These are phyloP conservation scores for Hemicordylus capensis DNA, from an alignment of 2,113 vertebrate genomes.

Conservation along the genomic window DNA sequence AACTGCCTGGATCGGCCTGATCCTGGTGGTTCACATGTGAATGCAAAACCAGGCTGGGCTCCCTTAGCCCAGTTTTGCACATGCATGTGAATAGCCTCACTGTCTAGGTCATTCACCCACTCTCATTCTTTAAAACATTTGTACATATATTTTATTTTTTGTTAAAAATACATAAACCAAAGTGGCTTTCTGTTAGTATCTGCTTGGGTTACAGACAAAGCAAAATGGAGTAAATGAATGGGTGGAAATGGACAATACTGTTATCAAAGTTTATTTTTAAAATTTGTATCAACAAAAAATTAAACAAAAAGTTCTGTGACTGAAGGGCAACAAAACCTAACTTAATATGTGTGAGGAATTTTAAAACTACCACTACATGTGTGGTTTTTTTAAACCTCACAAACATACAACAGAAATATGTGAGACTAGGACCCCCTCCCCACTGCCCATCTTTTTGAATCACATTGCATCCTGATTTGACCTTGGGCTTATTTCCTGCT, in stretches of 20 bases:
- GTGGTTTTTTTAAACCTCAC: neutral
- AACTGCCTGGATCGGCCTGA: too few relatives aligned
- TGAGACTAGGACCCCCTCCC: neutral
- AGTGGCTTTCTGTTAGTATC: neutral
- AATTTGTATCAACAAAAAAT: neutral
- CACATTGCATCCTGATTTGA: slow-evolving; percentile 4
- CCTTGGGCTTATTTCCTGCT: slow-evolving; percentile 30
- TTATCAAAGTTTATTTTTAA: neutral
- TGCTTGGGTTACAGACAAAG: neutral
- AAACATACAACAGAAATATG: neutral
- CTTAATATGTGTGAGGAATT: too few relatives aligned
- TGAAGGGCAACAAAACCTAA: neutral
- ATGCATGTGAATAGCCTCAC: too few relatives aligned
- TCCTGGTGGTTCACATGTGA: too few relatives aligned
- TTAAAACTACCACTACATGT: neutral
- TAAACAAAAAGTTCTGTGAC: neutral
- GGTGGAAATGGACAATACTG: too few relatives aligned
- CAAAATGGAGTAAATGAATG: neutral
- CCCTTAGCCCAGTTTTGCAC: too few relatives aligned
- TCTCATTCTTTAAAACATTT: neutral
- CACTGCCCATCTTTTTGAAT: neutral
- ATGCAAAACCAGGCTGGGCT: too few relatives aligned
- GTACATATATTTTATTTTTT: neutral
- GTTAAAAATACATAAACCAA: too few relatives aligned
- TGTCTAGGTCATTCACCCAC: neutral